Percentiles rank a stretch among this genome's conserved stretches.
Evolutionary conservation across 2,797 vertebrate genomes (phyloP).

Genomic region (Mionectes olivaceus): DNA sequence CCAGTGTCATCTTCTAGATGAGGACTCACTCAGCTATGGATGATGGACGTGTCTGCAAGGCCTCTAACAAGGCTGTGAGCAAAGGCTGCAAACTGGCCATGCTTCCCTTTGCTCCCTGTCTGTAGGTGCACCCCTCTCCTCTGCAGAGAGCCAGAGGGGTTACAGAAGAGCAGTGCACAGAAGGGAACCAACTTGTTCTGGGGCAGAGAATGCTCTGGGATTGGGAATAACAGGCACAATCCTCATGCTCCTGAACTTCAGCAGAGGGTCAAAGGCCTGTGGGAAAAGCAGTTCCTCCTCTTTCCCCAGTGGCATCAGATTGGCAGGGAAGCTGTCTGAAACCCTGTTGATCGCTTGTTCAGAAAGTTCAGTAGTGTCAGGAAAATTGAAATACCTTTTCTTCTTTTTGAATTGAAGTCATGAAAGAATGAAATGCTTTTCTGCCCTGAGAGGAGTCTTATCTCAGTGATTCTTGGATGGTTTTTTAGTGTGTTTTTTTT

Average conservation of each 20-base stretch:
- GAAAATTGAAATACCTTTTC: neutral
- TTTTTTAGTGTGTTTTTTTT: neutral
- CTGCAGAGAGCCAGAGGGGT: neutral
- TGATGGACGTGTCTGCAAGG: neutral
- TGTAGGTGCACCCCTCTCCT: neutral
- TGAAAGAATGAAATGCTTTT: neutral
- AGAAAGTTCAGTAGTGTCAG: neutral
- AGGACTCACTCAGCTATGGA: neutral
- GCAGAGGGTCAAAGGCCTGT: neutral
- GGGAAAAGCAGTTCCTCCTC: neutral
- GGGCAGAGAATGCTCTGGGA: neutral
- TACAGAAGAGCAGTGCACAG: neutral
- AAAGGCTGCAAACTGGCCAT: neutral
- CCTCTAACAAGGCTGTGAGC: neutral
- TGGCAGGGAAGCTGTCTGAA: constrained; percentile 7
- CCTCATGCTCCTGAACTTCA: neutral
- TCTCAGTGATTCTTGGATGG: neutral
- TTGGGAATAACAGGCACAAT: neutral
- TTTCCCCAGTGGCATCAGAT: neutral
- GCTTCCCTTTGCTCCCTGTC: neutral
- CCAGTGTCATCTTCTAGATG: neutral
- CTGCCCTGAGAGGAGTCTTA: neutral
- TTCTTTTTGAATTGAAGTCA: neutral
- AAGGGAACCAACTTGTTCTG: neutral
- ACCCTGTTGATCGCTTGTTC: neutral